phyloP scores from a whole-genome alignment of 2,113 vertebrate genomes.

The Uria lomvia region DNA sequence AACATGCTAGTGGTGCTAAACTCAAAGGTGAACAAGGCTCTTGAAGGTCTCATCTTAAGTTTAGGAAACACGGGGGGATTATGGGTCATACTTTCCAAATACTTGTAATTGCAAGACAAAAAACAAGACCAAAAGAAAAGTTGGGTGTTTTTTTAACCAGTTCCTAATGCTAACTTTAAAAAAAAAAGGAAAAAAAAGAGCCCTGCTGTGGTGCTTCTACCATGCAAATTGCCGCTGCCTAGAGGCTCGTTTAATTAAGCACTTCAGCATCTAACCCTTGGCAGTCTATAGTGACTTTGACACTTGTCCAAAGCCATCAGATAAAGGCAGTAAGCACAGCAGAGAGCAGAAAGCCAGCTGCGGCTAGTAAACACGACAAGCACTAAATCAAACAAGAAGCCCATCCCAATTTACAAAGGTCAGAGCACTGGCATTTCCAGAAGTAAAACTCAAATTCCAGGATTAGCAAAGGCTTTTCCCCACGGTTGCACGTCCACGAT shows the following conservation, averaged over 20 bases:
- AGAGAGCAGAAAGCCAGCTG: background rate
- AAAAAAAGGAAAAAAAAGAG: background rate
- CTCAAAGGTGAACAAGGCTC: background rate
- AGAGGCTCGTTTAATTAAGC: conserved; percentile 36
- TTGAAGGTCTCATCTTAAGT: background rate
- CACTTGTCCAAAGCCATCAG: conserved; percentile 41
- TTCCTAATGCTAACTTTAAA: background rate
- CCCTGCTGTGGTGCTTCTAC: background rate
- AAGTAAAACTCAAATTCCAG: background rate
- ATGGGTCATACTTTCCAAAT: background rate
- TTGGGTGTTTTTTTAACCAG: background rate
- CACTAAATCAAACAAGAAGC: background rate
- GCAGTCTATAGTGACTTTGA: background rate
- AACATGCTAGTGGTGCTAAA: background rate
- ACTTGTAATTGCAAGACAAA: background rate
- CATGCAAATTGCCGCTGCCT: background rate
- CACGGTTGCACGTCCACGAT: rapidly evolving
- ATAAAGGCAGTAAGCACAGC: background rate
- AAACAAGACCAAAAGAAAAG: background rate
- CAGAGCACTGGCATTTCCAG: background rate
- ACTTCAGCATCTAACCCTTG: conserved; percentile 3
- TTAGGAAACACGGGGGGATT: background rate
- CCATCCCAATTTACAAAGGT: background rate
- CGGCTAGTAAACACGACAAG: background rate
- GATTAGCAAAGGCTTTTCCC: background rate